These are phyloP conservation scores for Andrena minutula DNA, from an alignment of 2,888 invertebrate genomes.

Conservation along the genomic window DNA sequence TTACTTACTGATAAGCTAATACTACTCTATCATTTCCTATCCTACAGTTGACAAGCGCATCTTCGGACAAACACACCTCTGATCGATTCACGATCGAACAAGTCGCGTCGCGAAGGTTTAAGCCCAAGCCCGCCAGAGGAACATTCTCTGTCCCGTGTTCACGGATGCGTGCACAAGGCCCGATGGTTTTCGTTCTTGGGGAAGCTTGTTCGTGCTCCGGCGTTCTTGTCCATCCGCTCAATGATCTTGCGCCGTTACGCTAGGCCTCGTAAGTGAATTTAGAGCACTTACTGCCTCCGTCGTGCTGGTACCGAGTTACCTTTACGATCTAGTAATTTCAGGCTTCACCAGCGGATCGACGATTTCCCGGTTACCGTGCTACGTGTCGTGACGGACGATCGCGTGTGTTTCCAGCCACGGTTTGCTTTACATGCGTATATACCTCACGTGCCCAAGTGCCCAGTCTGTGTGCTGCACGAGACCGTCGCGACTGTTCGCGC, in stretches of 20 bases:
- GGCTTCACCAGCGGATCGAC: slow-evolving; percentile 29
- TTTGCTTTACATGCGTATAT: slow-evolving; percentile 44
- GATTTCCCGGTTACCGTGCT: slow-evolving; percentile 56
- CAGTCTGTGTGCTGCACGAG: slow-evolving; percentile 30
- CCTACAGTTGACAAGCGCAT: too few species aligned
- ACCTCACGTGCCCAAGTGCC: slow-evolving; percentile 33
- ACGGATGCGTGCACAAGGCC: neutral
- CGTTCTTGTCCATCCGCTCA: slow-evolving; percentile 3
- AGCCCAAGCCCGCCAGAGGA: neutral
- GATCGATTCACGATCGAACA: neutral
- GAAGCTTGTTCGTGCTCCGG: slow-evolving; percentile 8
- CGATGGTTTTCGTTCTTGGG: slow-evolving; percentile 6
- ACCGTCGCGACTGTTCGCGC: neutral
- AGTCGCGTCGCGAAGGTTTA: too few species aligned
- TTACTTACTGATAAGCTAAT: too few species aligned
- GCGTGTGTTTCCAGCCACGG: slow-evolving; percentile 36
- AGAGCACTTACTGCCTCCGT: slow-evolving; percentile 34
- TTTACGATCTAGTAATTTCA: slow-evolving; percentile 69
- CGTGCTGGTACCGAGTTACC: slow-evolving; percentile 36
- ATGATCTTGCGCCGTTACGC: slow-evolving; percentile 18
- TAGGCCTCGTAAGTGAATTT: slow-evolving; percentile 42
- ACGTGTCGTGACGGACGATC: slow-evolving; percentile 61
- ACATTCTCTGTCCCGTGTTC: neutral
- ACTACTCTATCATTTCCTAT: too few species aligned
- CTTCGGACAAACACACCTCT: too few species aligned